Evolutionary conservation across 2,888 invertebrate species (phyloP).

Genomic region (Parnassius smintheus): DNA sequence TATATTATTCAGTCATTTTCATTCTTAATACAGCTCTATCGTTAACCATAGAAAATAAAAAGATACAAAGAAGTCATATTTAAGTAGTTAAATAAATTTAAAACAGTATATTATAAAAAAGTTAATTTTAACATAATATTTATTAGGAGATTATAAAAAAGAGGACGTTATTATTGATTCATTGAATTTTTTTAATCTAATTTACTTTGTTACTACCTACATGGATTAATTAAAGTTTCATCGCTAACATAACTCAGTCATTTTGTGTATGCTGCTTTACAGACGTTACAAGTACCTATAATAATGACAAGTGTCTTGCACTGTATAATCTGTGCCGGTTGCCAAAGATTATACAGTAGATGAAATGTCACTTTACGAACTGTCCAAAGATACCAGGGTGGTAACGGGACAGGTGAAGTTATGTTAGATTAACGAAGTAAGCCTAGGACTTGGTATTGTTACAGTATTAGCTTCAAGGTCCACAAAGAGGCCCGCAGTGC

Average conservation of each 20-base stretch:
- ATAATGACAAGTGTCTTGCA: background rate
- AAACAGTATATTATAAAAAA: too few relatives aligned
- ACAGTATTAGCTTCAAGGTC: constrained; percentile 21
- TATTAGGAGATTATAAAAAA: too few relatives aligned
- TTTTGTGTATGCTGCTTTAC: background rate
- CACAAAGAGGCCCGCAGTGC: constrained; percentile 21
- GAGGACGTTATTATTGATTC: too few relatives aligned
- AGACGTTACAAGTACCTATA: background rate
- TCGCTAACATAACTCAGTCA: background rate
- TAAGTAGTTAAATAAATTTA: too few relatives aligned
- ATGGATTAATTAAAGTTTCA: too few relatives aligned
- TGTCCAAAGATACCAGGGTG: constrained; percentile 13
- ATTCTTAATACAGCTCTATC: too few relatives aligned
- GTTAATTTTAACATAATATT: too few relatives aligned
- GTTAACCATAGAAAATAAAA: too few relatives aligned
- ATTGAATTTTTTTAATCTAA: too few relatives aligned
- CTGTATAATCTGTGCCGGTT: background rate
- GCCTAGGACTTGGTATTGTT: constrained; percentile 21
- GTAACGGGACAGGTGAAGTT: constrained; percentile 13
- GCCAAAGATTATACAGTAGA: constrained; percentile 17
- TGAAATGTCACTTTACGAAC: constrained; percentile 22
- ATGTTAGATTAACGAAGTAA: constrained; percentile 23
- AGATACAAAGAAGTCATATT: too few relatives aligned
- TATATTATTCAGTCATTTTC: too few relatives aligned
- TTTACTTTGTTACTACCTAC: too few relatives aligned